Base-by-base conservation (phyloP, 2,797 vertebrate genomes). In the Kryptopterus vitreolus region DNA sequence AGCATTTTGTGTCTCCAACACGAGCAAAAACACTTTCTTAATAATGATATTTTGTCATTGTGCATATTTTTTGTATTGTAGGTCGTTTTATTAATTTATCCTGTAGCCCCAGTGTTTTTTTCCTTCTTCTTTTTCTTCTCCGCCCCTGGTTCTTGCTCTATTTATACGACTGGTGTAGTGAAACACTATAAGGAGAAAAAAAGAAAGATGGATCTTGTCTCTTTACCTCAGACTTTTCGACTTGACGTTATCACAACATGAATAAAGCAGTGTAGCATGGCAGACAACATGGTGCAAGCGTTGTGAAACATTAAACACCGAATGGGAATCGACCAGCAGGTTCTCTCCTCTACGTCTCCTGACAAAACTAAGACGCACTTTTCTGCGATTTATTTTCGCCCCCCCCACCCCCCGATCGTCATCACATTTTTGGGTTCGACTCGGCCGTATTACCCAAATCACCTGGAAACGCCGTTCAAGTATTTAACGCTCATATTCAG, bases 141-240 rank as follows among this genome's bases (percentile, higher is more conserved):
- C n/a, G n/a, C n/a, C n/a, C 66, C 77, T 81, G 80, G 66, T 58
- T 80, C 38, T 78, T 82, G 72, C 75, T 78, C 55, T 84, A 74
- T 84, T 81, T 84, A 80, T 85, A 62, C 66, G 82, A 85, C 78
- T 77, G 65, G 80, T 83, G 78, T 66, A 78, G 81, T 69, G 78
- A 84, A 87, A 88, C 86, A 86, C 85, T 88, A 85, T 81, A 81
- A 78, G n/a, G n/a, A 31, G 0, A 26, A 48, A 24, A 20, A 3
- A 35, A 66, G 61, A 55, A 88, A 84, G 84, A 91, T 86, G 29
- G 89, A 89, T 91, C 90, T 92, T 90, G 94, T 89, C 84, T 92
- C 95, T 92, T 95, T 96, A 96, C 95, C 95, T 97, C 95, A 95
- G 93, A 95, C 77, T 68, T 87, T 70, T 69, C 38, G 71, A 84